Percentiles rank a stretch among this genome's conserved stretches.
These are phyloP conservation scores for Leptocoma aspasia DNA, from an alignment of 2,113 vertebrate genomes.

Conservation along the genomic window DNA sequence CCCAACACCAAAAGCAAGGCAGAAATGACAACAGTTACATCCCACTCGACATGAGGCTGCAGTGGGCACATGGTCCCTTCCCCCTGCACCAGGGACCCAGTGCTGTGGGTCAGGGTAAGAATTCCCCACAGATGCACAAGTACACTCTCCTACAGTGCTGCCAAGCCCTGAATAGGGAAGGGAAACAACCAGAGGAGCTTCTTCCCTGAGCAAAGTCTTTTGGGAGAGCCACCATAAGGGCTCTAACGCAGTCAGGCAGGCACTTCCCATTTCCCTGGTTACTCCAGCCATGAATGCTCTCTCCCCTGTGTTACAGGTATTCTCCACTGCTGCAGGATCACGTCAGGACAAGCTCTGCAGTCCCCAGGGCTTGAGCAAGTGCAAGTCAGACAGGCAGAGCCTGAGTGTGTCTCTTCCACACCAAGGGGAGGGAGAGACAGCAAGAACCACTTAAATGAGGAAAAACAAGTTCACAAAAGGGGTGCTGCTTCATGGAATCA, in stretches of 20 bases:
- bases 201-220: not conserved
- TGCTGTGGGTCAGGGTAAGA: not conserved
- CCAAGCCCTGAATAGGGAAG: not conserved
- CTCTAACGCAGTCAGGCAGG: not conserved
- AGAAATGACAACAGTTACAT: not conserved
- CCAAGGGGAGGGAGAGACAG: not conserved
- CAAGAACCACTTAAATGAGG: not conserved
- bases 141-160: not conserved
- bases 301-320: not conserved
- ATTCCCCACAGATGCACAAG: not conserved
- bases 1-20: not conserved
- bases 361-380: not conserved
- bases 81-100: fast-evolving
- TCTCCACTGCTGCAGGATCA: not conserved
- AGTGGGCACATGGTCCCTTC: not conserved
- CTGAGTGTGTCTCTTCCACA: not conserved
- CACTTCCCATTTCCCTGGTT: not conserved
- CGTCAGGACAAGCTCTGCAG: not conserved
- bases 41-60: not conserved
- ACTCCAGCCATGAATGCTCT: not conserved
- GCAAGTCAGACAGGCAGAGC: not conserved
- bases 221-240: not conserved
- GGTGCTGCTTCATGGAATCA: not conserved
- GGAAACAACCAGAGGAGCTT: not conserved
- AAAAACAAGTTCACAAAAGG: not conserved